phyloP scores from a whole-genome alignment of 2,113 vertebrate species.

The Rousettus leschenaultii region DNA sequence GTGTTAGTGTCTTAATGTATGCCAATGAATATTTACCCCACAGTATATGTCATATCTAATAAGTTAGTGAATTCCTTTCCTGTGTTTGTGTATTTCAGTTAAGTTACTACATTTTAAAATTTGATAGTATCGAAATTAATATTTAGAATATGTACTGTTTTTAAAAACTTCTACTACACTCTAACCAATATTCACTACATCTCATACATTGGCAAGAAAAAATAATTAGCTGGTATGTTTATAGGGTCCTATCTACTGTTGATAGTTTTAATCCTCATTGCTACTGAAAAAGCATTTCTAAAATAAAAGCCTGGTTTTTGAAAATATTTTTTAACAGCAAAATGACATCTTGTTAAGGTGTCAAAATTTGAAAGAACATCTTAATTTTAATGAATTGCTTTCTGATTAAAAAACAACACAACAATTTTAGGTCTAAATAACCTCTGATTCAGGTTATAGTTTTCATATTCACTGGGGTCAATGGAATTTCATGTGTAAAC shows the following conservation, averaged over 20 bases:
- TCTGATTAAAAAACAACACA: constrained; percentile 21
- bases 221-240: constrained; percentile 51
- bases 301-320: constrained; percentile 51
- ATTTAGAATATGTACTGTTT: constrained; percentile 61
- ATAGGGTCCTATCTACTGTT: constrained; percentile 34
- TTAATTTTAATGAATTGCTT: constrained; percentile 43
- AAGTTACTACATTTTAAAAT: constrained; percentile 50
- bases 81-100: constrained; percentile 63
- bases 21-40: constrained; percentile 54
- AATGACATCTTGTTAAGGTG: neutral
- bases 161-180: constrained; percentile 27
- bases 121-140: constrained; percentile 51
- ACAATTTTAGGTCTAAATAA: constrained; percentile 43
- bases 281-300: constrained; percentile 55
- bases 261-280: constrained; percentile 54
- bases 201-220: constrained; percentile 52
- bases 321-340: constrained; percentile 52
- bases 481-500: constrained; percentile 18
- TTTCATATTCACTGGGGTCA: constrained; percentile 23
- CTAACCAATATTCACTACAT: constrained; percentile 46
- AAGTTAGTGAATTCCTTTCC: constrained; percentile 60
- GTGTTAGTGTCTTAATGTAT: constrained; percentile 62
- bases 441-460: constrained; percentile 35
- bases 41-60: constrained; percentile 44
- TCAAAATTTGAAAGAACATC: neutral